phyloP scores from a whole-genome alignment of 2,888 invertebrate genomes.

The Xylophagus ater region DNA sequence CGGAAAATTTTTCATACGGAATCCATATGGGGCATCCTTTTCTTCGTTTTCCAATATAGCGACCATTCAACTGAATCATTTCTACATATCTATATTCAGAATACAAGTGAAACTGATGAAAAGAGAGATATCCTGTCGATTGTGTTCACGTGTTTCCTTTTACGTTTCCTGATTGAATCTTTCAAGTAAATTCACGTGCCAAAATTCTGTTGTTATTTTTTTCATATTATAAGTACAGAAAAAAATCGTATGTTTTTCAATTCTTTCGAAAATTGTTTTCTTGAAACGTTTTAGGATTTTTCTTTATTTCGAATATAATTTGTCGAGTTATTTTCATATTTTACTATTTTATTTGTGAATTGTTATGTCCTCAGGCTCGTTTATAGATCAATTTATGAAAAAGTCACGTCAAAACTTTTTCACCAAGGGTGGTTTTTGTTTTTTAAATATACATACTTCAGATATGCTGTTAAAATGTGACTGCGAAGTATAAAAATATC shows the following conservation, averaged over 20 bases:
- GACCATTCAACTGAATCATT: conserved; percentile 3
- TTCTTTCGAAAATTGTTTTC: not conserved
- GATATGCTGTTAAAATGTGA: too few relatives aligned
- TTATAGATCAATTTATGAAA: not conserved
- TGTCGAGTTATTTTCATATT: too few relatives aligned
- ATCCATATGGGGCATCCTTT: not conserved
- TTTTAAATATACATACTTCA: too few relatives aligned
- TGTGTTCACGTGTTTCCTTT: conserved; percentile 22
- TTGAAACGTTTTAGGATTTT: too few relatives aligned
- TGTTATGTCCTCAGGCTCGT: not conserved
- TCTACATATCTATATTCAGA: not conserved
- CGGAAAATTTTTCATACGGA: conserved; percentile 1
- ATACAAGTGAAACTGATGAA: conserved; percentile 1
- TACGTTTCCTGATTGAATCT: conserved; percentile 22
- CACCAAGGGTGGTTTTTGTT: too few relatives aligned
- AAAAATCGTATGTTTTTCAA: too few relatives aligned
- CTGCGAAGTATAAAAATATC: too few relatives aligned
- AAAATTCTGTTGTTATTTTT: too few relatives aligned
- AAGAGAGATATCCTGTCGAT: conserved; percentile 21
- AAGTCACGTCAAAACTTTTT: conserved; percentile 11
- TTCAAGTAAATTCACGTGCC: conserved; percentile 19
- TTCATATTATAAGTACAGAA: too few relatives aligned
- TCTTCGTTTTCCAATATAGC: not conserved
- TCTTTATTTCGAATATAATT: too few relatives aligned
- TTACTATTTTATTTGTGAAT: too few relatives aligned